These are phyloP conservation scores for Pteromalus puparum DNA, from an alignment of 1,140 invertebrate genomes.

Conservation along the genomic window DNA sequence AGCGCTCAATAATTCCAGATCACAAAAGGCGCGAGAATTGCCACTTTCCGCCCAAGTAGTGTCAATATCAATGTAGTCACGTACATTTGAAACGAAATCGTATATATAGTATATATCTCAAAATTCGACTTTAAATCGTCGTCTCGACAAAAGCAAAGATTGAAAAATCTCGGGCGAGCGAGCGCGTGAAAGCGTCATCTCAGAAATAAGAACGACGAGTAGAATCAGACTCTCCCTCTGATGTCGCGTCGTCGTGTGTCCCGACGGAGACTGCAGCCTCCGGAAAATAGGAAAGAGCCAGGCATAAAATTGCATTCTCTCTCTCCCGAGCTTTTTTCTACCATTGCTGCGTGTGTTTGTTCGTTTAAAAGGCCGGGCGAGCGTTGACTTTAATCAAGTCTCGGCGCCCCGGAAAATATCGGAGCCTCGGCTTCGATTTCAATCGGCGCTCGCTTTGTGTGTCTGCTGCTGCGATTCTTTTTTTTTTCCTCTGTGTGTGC, in stretches of 20 bases:
- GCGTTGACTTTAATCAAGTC: conserved; percentile 53
- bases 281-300: conserved; percentile 49
- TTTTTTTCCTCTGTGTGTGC: conserved; percentile 1
- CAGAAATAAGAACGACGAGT: conserved; percentile 17
- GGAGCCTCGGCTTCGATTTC: conserved; percentile 40
- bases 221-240: background rate
- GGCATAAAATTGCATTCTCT: conserved; percentile 54
- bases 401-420: conserved; percentile 44
- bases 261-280: background rate
- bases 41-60: no score
- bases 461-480: background rate
- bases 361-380: conserved; percentile 46
- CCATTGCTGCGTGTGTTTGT: conserved; percentile 36
- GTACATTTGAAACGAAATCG: background rate
- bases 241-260: background rate
- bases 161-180: background rate
- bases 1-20: no score
- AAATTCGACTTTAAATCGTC: background rate
- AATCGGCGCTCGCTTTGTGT: background rate
- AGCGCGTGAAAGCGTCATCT: background rate
- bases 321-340: background rate
- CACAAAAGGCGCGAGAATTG: no score
- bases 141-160: background rate
- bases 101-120: background rate
- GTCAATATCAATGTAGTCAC: background rate